These are phyloP conservation scores for Cephalopachus bancanus DNA, from an alignment of 2,797 vertebrate species.

Conservation along the genomic window DNA sequence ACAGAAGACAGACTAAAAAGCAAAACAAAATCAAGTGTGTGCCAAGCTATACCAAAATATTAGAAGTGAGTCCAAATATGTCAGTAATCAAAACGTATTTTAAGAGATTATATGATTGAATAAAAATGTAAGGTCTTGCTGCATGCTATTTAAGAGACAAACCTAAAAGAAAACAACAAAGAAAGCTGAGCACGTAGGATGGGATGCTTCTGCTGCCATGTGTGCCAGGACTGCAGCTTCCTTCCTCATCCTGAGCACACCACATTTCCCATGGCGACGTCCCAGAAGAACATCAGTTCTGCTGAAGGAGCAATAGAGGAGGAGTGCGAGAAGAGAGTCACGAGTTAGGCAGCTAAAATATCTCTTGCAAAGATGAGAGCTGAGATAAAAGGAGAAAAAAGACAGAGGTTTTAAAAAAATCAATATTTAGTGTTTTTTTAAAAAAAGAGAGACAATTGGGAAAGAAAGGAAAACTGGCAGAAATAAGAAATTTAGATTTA, in stretches of 20 bases:
- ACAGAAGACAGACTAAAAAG: not conserved
- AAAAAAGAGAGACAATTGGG: not conserved
- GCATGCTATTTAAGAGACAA: not conserved
- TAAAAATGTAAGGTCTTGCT: not conserved
- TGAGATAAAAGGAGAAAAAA: not conserved
- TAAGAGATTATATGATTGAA: not conserved
- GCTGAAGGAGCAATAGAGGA: not conserved
- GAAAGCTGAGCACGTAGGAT: not conserved
- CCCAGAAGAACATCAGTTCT: not conserved
- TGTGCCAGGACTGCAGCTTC: not conserved
- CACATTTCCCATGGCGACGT: not conserved
- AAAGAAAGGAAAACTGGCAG: not conserved
- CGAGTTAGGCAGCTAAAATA: not conserved
- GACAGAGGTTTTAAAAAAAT: not conserved
- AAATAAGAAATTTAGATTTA: not conserved
- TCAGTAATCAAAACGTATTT: not conserved
- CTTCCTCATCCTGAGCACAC: not conserved
- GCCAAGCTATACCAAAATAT: not conserved
- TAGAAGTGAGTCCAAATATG: not conserved
- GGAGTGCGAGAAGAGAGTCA: not conserved
- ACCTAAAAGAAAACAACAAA: not conserved
- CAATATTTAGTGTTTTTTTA: not conserved
- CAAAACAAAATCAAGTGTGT: not conserved
- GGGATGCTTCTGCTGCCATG: too few relatives aligned
- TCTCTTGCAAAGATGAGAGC: not conserved